Base-by-base conservation (phyloP, 2,113 vertebrate species). In the Hippocampus comes region DNA sequence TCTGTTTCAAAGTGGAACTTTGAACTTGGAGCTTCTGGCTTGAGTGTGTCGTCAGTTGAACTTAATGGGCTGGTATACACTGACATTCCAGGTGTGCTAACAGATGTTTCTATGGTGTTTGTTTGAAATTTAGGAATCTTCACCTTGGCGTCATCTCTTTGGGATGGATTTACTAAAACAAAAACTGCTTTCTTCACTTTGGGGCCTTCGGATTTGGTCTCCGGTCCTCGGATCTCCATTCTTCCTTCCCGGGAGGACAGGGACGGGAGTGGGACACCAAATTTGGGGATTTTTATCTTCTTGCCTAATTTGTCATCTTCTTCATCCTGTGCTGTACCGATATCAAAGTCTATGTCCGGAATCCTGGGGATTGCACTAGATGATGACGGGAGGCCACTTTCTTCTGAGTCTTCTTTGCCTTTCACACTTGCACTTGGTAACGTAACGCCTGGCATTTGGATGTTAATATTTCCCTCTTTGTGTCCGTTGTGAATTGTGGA, bases 201-300 rank as follows among this genome's bases (percentile, higher is more conserved):
- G 41, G 91, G 90, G 72, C 91, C 87, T 27, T 89, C 89, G 65
- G 89, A 89, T 14, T 84, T 79, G 46, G 89, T 61, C 11, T 92
- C 89, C 78, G 81, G 70, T 1, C 79, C 78, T 67, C 71, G 51
- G 49, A 89, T 64, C 60, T 82, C 59, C n/a, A 81, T 48, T 76
- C 79, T 61, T 70, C 57, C 73, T 7, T 67, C 75, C 3, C 90
- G 83, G 2, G 82, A 84, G 1, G 83, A 82, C 59, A 92, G 87
- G 38, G 88, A 89, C 2, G 93, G 90, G 68, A 94, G 80, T 21
- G 84, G 86, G 5, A 94, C 73, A 6, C 92, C 91, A 64, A 95
- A 93, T 53, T 92, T 93, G 1, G 93, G 93, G 66, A 95, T 82
- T 87, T 93, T 94, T 41, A 93, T 84, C 84, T 92, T 93, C 20